Evolutionary conservation across 2,888 invertebrate genomes (phyloP), one percentile per base, ranked within the genome.

Genomic region (Seira ritae): DNA sequence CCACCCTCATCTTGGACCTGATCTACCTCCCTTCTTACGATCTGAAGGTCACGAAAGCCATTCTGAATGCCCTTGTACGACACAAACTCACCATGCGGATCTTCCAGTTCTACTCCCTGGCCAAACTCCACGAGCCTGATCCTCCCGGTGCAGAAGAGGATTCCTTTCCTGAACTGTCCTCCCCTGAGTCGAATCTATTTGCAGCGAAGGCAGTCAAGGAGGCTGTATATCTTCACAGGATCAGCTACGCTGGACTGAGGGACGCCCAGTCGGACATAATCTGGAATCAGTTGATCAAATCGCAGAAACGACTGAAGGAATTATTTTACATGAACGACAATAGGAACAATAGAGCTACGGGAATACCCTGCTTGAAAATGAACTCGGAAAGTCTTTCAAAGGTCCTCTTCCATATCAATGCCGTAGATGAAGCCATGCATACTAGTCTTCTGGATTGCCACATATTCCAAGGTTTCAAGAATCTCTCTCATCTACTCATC

Each of bases 331-430:
- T 78, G 78, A 78, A 70, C 50, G 78, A 78, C 70, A 65, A 65
- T 19, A 70, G 70, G 24, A 62, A 69, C 42, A 17, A 46, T 1
- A 2, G 55, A 17, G 23, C 78, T 17, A 78, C 62, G 24, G 42
- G 78, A 3, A 17, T 70, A 0, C 50, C 70, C 15, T 78, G 78
- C 24, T 31, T 78, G 46, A 19, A 15, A n/a, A 78, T n/a, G 19
- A 80, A 80, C 37, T 20, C 37, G 24, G 37, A 15, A 31, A 68
- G 68, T 15, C 42, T 80, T 12, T 20, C 12, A 6, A 80, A 80
- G 31, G 24, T 73, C 19, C 80, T 80, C 6, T 80, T 80, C 74
- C 80, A 80, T 62, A 42, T 80, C 42, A 80, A 73, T 50, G 80
- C 68, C 6, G 68, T 69, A 0, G 80, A 74, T 23, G 69, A 80